Percentiles rank a stretch among this genome's conserved stretches.
phyloP scores from a whole-genome alignment of 2,113 vertebrate genomes.

The Antidorcas marsupialis region DNA sequence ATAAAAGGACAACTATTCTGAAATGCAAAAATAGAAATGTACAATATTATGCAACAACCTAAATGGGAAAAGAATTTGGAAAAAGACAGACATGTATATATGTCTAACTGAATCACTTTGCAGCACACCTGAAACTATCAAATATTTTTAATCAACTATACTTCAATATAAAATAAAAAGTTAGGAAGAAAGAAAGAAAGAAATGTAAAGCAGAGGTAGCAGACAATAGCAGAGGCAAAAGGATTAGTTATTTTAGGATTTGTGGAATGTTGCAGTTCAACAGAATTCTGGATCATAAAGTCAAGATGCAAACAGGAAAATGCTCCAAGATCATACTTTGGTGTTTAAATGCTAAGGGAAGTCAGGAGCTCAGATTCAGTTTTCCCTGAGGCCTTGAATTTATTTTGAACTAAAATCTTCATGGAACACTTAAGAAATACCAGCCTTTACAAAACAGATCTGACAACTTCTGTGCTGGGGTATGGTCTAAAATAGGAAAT shows the following conservation, averaged over 20 bases:
- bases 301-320: constrained; percentile 22
- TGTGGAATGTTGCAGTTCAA: constrained; percentile 16
- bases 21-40: background rate
- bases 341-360: constrained; percentile 52
- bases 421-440: constrained; percentile 66
- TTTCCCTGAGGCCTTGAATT: constrained; percentile 44
- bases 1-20: background rate
- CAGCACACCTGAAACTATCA: background rate
- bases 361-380: constrained; percentile 37
- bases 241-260: background rate
- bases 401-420: constrained; percentile 66
- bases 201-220: background rate
- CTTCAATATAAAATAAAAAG: background rate
- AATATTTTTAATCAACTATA: background rate
- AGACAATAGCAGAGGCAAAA: background rate
- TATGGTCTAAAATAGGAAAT: constrained; percentile 70
- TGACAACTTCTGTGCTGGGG: constrained; percentile 65
- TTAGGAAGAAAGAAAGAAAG: background rate
- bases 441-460: constrained; percentile 71
- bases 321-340: background rate
- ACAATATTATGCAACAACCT: background rate
- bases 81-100: background rate
- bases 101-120: background rate
- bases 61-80: background rate
- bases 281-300: background rate